Percentiles rank a stretch among this genome's conserved stretches.
phyloP scores from a whole-genome alignment of 1,140 invertebrate species.

The Bombus terrestris region DNA sequence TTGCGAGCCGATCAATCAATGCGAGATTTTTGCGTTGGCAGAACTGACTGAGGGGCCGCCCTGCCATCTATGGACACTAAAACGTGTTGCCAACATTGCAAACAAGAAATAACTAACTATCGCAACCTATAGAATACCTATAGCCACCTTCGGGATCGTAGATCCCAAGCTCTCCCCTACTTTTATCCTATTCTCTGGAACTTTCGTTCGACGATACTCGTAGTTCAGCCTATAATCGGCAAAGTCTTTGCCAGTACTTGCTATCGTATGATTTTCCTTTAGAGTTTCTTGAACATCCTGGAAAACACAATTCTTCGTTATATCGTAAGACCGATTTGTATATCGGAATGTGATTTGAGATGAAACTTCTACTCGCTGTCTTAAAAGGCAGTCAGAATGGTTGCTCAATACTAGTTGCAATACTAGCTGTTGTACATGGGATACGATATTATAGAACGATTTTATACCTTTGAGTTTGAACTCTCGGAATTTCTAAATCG shows the following conservation, averaged over 20 bases:
- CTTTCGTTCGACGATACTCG: neutral
- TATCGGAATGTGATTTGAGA: too few relatives aligned
- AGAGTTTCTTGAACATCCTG: too few relatives aligned
- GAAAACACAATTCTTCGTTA: too few relatives aligned
- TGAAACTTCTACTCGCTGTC: too few relatives aligned
- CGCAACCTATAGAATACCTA: conserved; percentile 71
- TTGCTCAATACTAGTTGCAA: too few relatives aligned
- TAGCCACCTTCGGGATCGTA: conserved; percentile 40
- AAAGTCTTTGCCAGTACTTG: neutral
- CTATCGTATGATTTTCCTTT: neutral
- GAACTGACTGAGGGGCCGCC: conserved; percentile 68
- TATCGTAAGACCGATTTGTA: too few relatives aligned
- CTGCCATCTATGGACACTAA: conserved; percentile 76
- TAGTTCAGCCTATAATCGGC: too few relatives aligned
- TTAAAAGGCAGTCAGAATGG: too few relatives aligned
- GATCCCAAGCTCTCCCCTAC: conserved; percentile 28
- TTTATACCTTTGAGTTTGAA: too few relatives aligned
- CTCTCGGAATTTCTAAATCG: too few relatives aligned
- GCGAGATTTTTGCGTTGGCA: conserved; percentile 74
- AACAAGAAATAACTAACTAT: conserved; percentile 77
- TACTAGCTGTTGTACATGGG: too few relatives aligned
- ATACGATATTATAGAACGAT: too few relatives aligned
- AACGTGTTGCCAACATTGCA: conserved; percentile 77
- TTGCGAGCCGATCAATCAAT: conserved; percentile 75
- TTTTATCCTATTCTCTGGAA: conserved; percentile 21